Evolutionary conservation across 1,140 invertebrate genomes (phyloP), one percentile per base, ranked within the genome.

Genomic region (Epicauta chinensis): DNA sequence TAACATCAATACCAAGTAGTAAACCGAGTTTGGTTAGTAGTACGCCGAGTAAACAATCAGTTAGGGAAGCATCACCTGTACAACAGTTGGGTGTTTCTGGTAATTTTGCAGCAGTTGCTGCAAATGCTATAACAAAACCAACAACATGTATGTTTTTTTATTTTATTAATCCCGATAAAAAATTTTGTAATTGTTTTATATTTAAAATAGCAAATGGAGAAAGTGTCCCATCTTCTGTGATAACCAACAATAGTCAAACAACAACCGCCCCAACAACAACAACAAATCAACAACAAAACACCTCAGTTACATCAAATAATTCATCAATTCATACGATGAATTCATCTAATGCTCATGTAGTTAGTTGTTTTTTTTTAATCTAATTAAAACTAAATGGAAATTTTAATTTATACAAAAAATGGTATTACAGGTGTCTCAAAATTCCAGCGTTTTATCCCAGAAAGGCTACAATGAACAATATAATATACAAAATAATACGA

Each of bases 21-120:
- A 74, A 76, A 66, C 64, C 72, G 45, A 73, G 68, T 50, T 64
- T 77, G 47, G 64, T 77, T 34, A 74, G 73, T 67, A 77, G 76
- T 61, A 79, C 78, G 60, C 76, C 77, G 41, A 79, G 73, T 64
- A 79, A 80, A 67, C 69, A 71, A 63, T 39, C 61, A 12, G 44
- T 43, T 11, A 58, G 61, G 17, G 63, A 65, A 35, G 44, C 64
- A 71, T 63, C 61, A 16, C 60, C 60, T 11, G 55, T 62, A n/a
- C 47, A 48, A 49, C 56, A 58, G 37, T 36, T 48, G 36, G 29
- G 41, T 32, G 42, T 29, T 1, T 29, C 71, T 50, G 75, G 79
- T 55, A 82, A 82, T 63, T 82, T 82, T 65, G 81, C 81, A 39
- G 78, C 79, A 2, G 79, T 81, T 53, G 77, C 80, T 60, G 80